Evolutionary conservation across 1,140 invertebrate species (phyloP).

Genomic region (Monomorium pharaonis): DNA sequence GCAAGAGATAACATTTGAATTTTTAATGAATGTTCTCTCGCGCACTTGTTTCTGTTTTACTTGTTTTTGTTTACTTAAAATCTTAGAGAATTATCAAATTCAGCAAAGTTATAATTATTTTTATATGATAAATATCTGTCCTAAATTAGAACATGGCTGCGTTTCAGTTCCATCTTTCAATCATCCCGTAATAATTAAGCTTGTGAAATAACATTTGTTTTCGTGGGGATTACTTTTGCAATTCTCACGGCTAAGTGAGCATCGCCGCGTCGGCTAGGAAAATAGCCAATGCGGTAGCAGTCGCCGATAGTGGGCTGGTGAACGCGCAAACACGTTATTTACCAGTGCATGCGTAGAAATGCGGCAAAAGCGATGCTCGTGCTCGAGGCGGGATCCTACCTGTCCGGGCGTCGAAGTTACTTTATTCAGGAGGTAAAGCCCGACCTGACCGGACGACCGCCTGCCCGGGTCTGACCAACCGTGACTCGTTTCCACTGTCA

Average conservation of each 20-base stretch:
- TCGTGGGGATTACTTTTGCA: conserved; percentile 11
- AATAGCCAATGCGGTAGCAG: conserved; percentile 67
- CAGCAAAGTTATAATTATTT: not conserved
- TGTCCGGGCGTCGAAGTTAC: conserved; percentile 80
- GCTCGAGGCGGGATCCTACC: conserved; percentile 68
- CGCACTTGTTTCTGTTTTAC: not conserved
- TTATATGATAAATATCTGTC: not conserved
- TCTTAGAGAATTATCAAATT: not conserved
- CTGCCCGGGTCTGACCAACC: not conserved
- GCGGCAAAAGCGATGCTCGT: conserved; percentile 56
- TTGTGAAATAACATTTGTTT: not conserved
- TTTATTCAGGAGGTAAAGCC: conserved; percentile 55
- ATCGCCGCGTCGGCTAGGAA: conserved; percentile 32
- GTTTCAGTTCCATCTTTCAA: not conserved
- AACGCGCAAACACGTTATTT: conserved; percentile 69
- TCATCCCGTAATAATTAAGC: not conserved
- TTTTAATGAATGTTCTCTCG: not conserved
- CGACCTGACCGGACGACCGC: conserved; percentile 19
- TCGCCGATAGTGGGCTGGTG: conserved; percentile 60
- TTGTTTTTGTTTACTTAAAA: not conserved
- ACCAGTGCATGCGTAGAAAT: conserved; percentile 74
- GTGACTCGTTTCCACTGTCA: not conserved
- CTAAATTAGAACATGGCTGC: not conserved
- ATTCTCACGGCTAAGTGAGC: conserved; percentile 43
- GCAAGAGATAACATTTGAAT: not conserved